Conservation (phyloP, 2,113 vertebrate species). For the Brachyistius frenatus region DNA sequence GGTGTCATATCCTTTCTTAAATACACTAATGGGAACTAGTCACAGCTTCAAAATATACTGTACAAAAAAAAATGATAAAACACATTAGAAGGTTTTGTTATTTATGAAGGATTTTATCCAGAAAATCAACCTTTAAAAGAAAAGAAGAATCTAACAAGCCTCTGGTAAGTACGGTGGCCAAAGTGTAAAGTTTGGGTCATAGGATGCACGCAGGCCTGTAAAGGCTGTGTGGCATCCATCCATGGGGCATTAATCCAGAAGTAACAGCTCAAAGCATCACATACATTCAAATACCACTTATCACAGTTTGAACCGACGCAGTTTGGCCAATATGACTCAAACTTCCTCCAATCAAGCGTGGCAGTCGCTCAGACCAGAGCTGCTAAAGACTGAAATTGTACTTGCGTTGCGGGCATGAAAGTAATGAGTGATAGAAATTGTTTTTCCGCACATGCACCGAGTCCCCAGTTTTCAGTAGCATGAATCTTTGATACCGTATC, state of each 20-base stretch:
- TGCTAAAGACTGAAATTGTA: neutral
- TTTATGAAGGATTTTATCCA: neutral
- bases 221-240: neutral
- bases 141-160: neutral
- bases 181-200: neutral
- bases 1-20: neutral
- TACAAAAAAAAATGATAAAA: no score
- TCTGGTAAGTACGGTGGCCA: neutral
- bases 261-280: neutral
- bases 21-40: neutral
- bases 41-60: neutral
- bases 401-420: neutral
- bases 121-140: neutral
- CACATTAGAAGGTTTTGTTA: no score
- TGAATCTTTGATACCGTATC: neutral
- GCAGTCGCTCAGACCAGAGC: neutral
- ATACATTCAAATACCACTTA: neutral
- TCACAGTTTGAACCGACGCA: neutral
- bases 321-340: no score
- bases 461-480: neutral
- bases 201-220: neutral
- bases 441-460: neutral
- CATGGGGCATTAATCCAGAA: constrained; percentile 1
- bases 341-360: neutral
- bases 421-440: neutral